Evolutionary conservation across 2,888 invertebrate species (phyloP), one percentile per base, ranked within the genome.

Genomic region (Iselma pallidipennis): DNA sequence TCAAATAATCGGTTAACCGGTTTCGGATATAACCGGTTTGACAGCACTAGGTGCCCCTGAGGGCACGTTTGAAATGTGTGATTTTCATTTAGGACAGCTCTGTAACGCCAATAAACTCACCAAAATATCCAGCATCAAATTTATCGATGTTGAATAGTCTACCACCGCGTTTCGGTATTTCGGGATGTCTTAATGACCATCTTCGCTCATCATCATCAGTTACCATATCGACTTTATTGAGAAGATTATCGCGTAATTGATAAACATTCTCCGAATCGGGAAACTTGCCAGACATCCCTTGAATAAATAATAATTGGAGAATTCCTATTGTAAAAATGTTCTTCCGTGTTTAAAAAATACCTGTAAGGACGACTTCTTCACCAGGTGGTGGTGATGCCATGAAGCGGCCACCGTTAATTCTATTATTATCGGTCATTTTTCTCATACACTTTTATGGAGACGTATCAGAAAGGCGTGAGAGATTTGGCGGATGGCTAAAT

Each of bases 221-320:
- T 61, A 95, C 88, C 84, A 96, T 87, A 75, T 96, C 95, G 68
- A 91, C 87, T 79, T 91, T 91, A 76, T 89, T 88, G 72, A 89
- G 86, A 16, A 95, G 83, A 72, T 89, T 89, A 55, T 89, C 82
- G 74, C 86, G 82, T 42, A 94, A 88, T n/a, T n/a, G n/a, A n/a
- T n/a, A n/a, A n/a, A n/a, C n/a, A n/a, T 68, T 92, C 66, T 89
- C 86, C 0, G 91, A 91, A 71, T 92, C 89, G 0, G 95, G 95
- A 79, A 91, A 91, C 74, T 89, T 83, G 0, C 91, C 91, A 0
- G 91, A 83, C n/a, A 90, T 28, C n/a, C 76, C 76, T 77, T 16
- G 5, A 63, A 58, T 2, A 1, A 14, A 14, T 25, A 10, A 4
- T 19, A 14, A 31, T 12, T 33, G 31, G 9, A 10, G 4, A 16